These are phyloP conservation scores for Acanthosepion lycidas DNA, from an alignment of 2,888 invertebrate genomes.

Conservation along the genomic window DNA sequence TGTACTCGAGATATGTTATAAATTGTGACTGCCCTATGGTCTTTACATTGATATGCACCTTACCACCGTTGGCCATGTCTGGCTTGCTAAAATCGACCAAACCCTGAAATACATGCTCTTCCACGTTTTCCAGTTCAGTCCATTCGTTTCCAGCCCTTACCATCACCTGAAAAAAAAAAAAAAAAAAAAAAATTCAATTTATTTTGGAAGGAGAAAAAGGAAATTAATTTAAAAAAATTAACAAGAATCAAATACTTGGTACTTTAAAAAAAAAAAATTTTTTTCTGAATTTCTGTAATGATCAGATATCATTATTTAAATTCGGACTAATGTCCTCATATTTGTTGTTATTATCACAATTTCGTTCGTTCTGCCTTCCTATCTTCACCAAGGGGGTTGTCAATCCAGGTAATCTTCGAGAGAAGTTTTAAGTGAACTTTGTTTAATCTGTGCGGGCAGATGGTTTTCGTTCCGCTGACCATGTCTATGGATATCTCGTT, in stretches of 20 bases:
- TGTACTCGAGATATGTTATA: neutral
- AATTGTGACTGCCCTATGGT: neutral
- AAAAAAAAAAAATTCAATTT: neutral
- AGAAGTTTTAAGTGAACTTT: no score
- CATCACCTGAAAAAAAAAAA: neutral
- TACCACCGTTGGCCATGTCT: neutral
- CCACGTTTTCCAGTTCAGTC: conserved; percentile 60
- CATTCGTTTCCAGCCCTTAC: conserved; percentile 63
- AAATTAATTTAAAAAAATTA: neutral
- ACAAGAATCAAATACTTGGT: neutral
- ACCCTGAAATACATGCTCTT: conserved; percentile 62
- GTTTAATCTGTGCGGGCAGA: no score
- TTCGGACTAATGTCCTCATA: no score
- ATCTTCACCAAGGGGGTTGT: no score
- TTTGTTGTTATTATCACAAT: no score
- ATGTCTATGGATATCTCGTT: no score
- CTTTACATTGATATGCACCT: conserved; percentile 35
- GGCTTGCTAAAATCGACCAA: conserved; percentile 60
- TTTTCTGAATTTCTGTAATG: no score
- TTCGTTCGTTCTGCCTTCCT: no score
- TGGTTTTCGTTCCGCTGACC: no score
- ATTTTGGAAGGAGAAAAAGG: neutral
- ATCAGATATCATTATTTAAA: no score
- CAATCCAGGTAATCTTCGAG: no score
- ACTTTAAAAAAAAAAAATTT: no score